A percentile compares a stretch with the other conserved stretches of the same genome.
Evolutionary conservation across 1,140 invertebrate species (phyloP).

Genomic region (Halictus rubicundus): DNA sequence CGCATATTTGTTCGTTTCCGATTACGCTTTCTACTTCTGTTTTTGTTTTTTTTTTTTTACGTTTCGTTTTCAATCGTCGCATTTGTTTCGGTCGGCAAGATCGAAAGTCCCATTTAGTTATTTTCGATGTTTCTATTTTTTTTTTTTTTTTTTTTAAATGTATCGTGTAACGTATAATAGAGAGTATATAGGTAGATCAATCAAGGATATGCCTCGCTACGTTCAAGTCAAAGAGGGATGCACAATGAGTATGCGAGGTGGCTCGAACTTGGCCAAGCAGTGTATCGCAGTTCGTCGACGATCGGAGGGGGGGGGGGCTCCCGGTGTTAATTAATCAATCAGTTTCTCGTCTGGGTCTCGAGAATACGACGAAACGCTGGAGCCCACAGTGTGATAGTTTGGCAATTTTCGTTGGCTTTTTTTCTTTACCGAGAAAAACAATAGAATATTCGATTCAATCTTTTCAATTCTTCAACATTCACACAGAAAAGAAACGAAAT

Average conservation of each 20-base stretch:
- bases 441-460: too few species aligned
- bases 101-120: conserved; percentile 51
- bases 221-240: conserved; percentile 77
- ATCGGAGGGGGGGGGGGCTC: not conserved
- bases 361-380: conserved; percentile 1
- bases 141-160: not conserved
- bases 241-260: conserved; percentile 81
- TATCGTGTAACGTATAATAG: conserved; percentile 7
- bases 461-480: too few species aligned
- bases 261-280: conserved; percentile 70
- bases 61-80: not conserved
- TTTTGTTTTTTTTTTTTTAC: not conserved
- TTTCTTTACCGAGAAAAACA: too few species aligned
- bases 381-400: not conserved
- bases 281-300: conserved; percentile 29
- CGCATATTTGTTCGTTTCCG: too few species aligned
- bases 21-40: too few species aligned
- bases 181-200: conserved; percentile 57
- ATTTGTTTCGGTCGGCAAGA: conserved; percentile 43
- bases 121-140: not conserved
- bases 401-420: not conserved
- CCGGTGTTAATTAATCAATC: not conserved
- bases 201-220: conserved; percentile 76
- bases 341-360: not conserved
- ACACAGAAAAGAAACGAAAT: too few species aligned